Evolutionary conservation across 2,888 invertebrate genomes (phyloP), one percentile per base, ranked within the genome.

Genomic region (Polydrusus cervinus): DNA sequence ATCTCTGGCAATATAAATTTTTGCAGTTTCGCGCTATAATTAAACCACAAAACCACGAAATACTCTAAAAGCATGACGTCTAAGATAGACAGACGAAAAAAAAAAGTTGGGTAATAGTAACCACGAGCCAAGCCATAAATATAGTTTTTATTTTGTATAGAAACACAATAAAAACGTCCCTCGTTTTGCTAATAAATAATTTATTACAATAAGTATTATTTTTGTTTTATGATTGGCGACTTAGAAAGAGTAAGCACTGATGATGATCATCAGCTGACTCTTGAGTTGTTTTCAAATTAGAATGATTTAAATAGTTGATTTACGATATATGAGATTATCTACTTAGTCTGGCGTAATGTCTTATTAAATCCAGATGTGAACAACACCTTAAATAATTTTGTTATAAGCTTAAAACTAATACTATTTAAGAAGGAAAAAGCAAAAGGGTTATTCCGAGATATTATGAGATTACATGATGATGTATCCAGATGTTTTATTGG

Each of bases 341-440:
- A 16, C 47, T 47, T 47, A 47, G 14, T n/a, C n/a, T 43, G 16
- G 14, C 14, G 14, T 47, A 47, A n/a, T 16, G 43, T 13, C 3
- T 47, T 47, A 47, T 47, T 47, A n/a, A n/a, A 34, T 34, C 14
- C 47, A 47, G 9, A 16, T 16, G 14, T 16, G 5, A 16, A 16
- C 47, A 14, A 16, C 47, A 14, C 34, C 3, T 34, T 3, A 16
- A 47, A 47, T n/a, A 47, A 47, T 16, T 16, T 47, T 47, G 16
- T 16, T 43, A n/a, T 47, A 47, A 47, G 47, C 47, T 16, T 47
- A 47, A n/a, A 8, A 9, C 16, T 47, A 47, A 47, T 47, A 47
- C 14, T 8, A 9, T 13, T 47, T 47, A 8, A 47, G 47, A 3
- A 8, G 47, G 47, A 47, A 8, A 16, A 47, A 8, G n/a, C 5